Conservation (phyloP, 2,888 invertebrate species). For the Notodonta ziczac region DNA sequence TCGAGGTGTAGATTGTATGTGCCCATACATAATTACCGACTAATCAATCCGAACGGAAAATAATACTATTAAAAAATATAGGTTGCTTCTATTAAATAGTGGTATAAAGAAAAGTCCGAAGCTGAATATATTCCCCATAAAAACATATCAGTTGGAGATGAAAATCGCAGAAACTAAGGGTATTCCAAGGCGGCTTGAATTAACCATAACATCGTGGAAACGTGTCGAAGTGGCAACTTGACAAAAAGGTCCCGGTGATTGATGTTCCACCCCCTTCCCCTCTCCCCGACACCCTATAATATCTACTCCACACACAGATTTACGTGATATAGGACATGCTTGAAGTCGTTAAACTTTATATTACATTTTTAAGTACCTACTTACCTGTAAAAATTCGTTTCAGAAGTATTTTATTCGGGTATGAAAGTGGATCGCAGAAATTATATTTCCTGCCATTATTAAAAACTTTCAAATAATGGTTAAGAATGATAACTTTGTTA, state of each 20-base stretch:
- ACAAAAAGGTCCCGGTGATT: constrained; percentile 65
- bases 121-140: constrained; percentile 9
- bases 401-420: not conserved
- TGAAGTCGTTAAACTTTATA: constrained; percentile 6
- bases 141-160: constrained; percentile 26
- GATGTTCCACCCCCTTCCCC: constrained; percentile 45
- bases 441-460: no score
- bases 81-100: no score
- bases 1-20: no score
- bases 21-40: no score
- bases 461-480: no score
- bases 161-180: constrained; percentile 23
- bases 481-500: no score
- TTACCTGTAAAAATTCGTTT: constrained; percentile 11
- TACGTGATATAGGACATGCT: constrained; percentile 5
- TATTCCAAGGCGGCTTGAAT: constrained; percentile 43
- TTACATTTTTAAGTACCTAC: constrained; percentile 8
- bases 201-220: constrained; percentile 54
- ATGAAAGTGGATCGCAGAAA: not conserved
- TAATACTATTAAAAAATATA: no score
- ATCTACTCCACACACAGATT: constrained; percentile 23
- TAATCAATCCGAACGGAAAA: no score
- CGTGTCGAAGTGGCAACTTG: constrained; percentile 64
- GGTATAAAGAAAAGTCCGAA: no score
- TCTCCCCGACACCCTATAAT: constrained; percentile 14